Evolutionary conservation across 1,140 invertebrate genomes (phyloP), one percentile per base, ranked within the genome.

Genomic region (Agraylea sexmaculata): DNA sequence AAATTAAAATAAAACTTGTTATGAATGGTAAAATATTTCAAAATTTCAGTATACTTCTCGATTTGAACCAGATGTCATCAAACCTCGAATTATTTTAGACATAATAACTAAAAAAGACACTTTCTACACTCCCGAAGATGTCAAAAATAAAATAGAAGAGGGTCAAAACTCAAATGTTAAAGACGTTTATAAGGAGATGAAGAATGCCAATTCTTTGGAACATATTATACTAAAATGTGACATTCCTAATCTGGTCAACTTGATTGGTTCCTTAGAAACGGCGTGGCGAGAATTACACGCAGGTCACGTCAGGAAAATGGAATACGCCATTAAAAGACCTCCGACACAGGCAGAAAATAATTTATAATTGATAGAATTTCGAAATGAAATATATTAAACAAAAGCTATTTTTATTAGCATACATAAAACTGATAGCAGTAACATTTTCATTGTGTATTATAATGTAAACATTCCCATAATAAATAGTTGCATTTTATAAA

Each of bases 251-350:
- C 52, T 68, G 40, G 31, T 64, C 13, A 53, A 65, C 52, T 37
- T 66, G 33, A 62, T 61, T 12, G 58, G 62, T 46, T 58, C 49
- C 37, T 51, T 68, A 28, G 64, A 65, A 13, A 54, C 56, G 49
- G 65, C 65, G 13, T 45, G 65, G 16, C 59, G 62, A 37, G 64
- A 66, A 58, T 63, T 62, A 5, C 64, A 65, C 44, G 62, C 59
- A 37, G 60, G 64, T 42, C 64, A 68, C 58, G 57, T 66, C 5
- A 53, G 60, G 2, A 62, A 64, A 56, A 57, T 64, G 19, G 59
- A 66, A 45, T 60, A 60, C 45, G 57, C 59, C n/a, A 53, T 65
- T 44, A 57, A 61, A 13, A n/a, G n/a, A n/a, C n/a, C n/a, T n/a
- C n/a, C n/a, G n/a, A n/a, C n/a, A n/a, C n/a, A n/a, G n/a, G n/a